A percentile compares a stretch with the other conserved stretches of the same genome.
These are phyloP conservation scores for Phaedon cochleariae DNA, from an alignment of 2,888 invertebrate species.

Conservation along the genomic window DNA sequence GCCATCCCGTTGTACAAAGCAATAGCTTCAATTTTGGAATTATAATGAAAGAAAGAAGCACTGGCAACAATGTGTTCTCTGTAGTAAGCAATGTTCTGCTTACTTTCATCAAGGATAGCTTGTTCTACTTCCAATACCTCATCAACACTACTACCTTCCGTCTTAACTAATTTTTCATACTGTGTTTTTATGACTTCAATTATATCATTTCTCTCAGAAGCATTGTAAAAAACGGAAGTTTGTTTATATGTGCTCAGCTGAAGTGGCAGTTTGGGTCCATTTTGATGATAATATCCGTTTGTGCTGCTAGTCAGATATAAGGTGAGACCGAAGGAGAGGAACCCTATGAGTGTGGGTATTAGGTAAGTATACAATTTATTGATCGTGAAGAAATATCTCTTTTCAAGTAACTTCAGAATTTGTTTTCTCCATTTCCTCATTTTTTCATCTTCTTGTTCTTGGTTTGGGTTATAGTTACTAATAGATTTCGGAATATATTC, in stretches of 20 bases:
- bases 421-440: background rate
- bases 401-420: constrained; percentile 15
- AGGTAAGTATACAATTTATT: constrained; percentile 34
- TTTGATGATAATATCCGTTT: constrained; percentile 15
- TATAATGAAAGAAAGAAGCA: constrained; percentile 59
- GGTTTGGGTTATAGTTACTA: background rate
- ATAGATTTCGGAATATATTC: constrained; percentile 4
- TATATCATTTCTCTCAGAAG: constrained; percentile 18
- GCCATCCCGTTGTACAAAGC: constrained; percentile 63
- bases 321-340: constrained; percentile 38
- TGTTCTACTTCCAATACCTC: constrained; percentile 41
- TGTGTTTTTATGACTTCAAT: constrained; percentile 34
- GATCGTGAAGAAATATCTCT: constrained; percentile 31
- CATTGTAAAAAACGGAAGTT: constrained; percentile 52
- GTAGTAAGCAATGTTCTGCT: constrained; percentile 61
- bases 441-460: background rate
- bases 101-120: constrained; percentile 59
- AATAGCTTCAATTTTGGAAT: constrained; percentile 42
- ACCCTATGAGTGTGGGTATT: constrained; percentile 33
- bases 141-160: constrained; percentile 42
- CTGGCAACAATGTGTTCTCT: constrained; percentile 62
- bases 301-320: constrained; percentile 34
- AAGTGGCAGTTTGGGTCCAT: constrained; percentile 51
- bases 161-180: constrained; percentile 42
- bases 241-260: constrained; percentile 54